Percentiles rank a stretch among this genome's conserved stretches.
These are phyloP conservation scores for Bursaphelenchus mucronatus DNA, from an alignment of 1,140 invertebrate species.

Conservation along the genomic window DNA sequence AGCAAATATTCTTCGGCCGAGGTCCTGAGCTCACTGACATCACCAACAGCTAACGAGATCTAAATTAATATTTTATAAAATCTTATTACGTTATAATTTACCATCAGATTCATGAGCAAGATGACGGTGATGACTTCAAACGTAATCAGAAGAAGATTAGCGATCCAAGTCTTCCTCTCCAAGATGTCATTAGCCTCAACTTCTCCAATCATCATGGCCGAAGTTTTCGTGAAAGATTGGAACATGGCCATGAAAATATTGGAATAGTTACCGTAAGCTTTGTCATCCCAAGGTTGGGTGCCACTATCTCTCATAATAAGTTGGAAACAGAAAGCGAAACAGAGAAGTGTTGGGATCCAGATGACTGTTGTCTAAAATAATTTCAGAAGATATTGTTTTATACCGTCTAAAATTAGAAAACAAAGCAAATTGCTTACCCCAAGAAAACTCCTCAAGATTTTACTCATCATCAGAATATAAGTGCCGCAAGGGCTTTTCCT, in stretches of 20 bases:
- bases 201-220: slow-evolving; percentile 52
- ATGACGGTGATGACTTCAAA: slow-evolving; percentile 52
- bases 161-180: slow-evolving; percentile 41
- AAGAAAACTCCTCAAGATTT: slow-evolving; percentile 41
- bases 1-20: slow-evolving; percentile 41
- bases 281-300: slow-evolving; percentile 46
- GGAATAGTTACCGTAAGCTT: slow-evolving; percentile 13
- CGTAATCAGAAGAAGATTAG: slow-evolving; percentile 42
- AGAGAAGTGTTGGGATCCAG: slow-evolving; percentile 47
- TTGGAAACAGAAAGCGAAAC: slow-evolving; percentile 46
- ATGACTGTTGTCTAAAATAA: slow-evolving; percentile 45
- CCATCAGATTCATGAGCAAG: slow-evolving; percentile 50
- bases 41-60: slow-evolving; percentile 49
- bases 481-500: slow-evolving; percentile 43
- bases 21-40: slow-evolving; percentile 42
- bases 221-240: slow-evolving; percentile 50
- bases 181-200: slow-evolving; percentile 51
- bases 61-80: slow-evolving; percentile 2
- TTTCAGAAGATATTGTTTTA: background rate
- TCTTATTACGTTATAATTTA: background rate
- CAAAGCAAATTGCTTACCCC: slow-evolving; percentile 15
- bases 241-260: slow-evolving; percentile 42
- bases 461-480: slow-evolving; percentile 48
- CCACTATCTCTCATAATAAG: slow-evolving; percentile 45
- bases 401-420: background rate